Conservation (phyloP, 2,888 invertebrate genomes). For the Papilio elwesi region DNA sequence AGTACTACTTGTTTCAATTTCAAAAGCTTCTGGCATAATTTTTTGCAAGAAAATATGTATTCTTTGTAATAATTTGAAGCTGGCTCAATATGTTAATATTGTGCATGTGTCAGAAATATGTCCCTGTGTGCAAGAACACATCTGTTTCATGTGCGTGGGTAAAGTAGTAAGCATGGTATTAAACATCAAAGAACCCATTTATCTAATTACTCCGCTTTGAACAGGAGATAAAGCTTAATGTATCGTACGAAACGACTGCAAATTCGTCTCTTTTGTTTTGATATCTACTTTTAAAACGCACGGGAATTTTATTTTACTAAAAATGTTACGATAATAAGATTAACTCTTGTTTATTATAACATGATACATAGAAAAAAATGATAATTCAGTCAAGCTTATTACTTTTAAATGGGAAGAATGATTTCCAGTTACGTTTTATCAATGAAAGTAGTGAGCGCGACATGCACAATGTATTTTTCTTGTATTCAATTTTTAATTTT, state of each 20-base stretch:
- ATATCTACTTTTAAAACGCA: conserved; percentile 9
- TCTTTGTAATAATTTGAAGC: too few relatives aligned
- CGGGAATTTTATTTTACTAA: conserved; percentile 6
- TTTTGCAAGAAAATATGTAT: too few relatives aligned
- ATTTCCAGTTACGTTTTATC: too few relatives aligned
- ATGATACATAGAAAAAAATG: too few relatives aligned
- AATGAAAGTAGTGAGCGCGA: too few relatives aligned
- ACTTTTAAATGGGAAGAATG: too few relatives aligned
- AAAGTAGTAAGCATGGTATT: conserved; percentile 5
- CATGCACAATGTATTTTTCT: too few relatives aligned
- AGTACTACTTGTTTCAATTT: too few relatives aligned
- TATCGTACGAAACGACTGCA: conserved; percentile 18
- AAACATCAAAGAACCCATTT: conserved; percentile 37
- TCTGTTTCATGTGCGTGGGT: background rate
- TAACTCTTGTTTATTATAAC: background rate
- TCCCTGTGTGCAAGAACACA: background rate
- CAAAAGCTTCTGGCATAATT: too few relatives aligned
- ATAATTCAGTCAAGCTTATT: too few relatives aligned
- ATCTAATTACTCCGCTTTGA: conserved; percentile 31
- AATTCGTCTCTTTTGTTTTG: conserved; percentile 13
- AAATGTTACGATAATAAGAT: background rate
- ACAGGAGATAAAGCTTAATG: conserved; percentile 20
- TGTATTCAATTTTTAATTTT: too few relatives aligned
- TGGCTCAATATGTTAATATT: too few relatives aligned
- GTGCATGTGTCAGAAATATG: background rate